Percentiles rank a stretch among this genome's conserved stretches.
phyloP scores from a whole-genome alignment of 2,113 vertebrate genomes.

The Thunnus maccoyii region DNA sequence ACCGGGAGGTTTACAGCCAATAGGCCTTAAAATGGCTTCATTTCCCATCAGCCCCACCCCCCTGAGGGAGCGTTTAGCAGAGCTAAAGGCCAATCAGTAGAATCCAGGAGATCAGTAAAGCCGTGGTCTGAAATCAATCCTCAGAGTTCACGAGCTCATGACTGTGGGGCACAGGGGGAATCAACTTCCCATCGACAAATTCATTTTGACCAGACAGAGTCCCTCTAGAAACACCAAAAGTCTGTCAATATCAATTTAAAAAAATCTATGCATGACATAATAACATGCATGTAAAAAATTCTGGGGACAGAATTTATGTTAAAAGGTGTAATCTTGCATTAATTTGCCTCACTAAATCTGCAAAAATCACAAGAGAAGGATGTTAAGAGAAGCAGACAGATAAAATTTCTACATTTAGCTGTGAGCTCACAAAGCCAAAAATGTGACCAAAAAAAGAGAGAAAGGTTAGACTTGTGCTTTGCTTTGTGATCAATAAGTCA shows the following conservation, averaged over 20 bases:
- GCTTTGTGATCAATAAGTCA: too few species aligned
- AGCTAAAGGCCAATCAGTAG: constrained; percentile 68
- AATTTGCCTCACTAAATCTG: not conserved
- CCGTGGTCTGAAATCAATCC: constrained; percentile 65
- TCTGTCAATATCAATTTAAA: constrained; percentile 2
- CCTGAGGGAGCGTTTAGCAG: constrained; percentile 52
- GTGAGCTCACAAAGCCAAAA: not conserved
- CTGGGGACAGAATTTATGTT: not conserved
- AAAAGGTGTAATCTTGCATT: not conserved
- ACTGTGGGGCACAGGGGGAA: constrained; percentile 36
- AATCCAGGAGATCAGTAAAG: constrained; percentile 54
- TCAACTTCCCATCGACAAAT: constrained; percentile 37
- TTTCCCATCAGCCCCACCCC: constrained; percentile 57
- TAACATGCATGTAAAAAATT: not conserved
- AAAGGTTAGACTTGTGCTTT: too few species aligned
- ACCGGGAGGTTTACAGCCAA: constrained; percentile 52
- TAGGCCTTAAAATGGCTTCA: constrained; percentile 66
- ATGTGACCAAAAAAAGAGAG: too few species aligned
- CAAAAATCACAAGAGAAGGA: not conserved
- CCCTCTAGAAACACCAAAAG: not conserved
- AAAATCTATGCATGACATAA: not conserved
- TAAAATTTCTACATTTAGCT: not conserved
- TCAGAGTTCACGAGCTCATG: constrained; percentile 55
- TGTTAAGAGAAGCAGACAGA: not conserved
- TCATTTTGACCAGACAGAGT: constrained; percentile 28